Percentiles rank a stretch among this genome's conserved stretches.
Conservation (phyloP, 2,797 vertebrate genomes). For the Chelidonichthys spinosus region DNA sequence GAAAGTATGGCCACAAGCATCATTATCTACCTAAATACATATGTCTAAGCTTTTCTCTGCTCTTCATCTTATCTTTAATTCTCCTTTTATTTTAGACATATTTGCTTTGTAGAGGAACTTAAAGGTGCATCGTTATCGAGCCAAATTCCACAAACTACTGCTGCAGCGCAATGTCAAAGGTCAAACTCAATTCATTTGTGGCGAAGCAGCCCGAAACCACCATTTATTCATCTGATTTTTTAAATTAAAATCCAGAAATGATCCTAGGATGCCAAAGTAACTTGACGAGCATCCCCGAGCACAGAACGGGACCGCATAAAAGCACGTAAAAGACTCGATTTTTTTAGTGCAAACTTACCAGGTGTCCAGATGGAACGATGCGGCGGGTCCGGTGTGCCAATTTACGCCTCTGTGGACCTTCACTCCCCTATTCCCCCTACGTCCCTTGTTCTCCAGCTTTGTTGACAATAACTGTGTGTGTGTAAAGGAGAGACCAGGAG, state of each 20-base stretch:
- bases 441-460: conserved; percentile 81
- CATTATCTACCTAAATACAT: background rate
- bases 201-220: background rate
- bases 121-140: conserved; percentile 6
- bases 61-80: background rate
- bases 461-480: conserved; percentile 79
- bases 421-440: conserved; percentile 63
- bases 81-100: background rate
- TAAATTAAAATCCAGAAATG: conserved; percentile 2
- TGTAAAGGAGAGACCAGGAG: conserved; percentile 73
- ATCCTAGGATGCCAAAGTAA: background rate
- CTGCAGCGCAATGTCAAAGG: conserved; percentile 65
- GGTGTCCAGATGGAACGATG: conserved; percentile 60
- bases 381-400: conserved; percentile 52
- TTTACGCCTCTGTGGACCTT: conserved; percentile 70
- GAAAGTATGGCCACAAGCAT: background rate
- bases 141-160: conserved; percentile 34
- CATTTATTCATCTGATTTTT: background rate
- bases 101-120: background rate
- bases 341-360: conserved; percentile 73
- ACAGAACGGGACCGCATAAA: conserved; percentile 9
- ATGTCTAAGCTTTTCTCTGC: background rate
- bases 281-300: conserved; percentile 2
- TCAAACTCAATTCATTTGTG: conserved; percentile 48
- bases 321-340: background rate